Percentiles rank a stretch among this genome's conserved stretches.
phyloP scores from a whole-genome alignment of 2,888 invertebrate genomes.

The Drosophila subquinaria region DNA sequence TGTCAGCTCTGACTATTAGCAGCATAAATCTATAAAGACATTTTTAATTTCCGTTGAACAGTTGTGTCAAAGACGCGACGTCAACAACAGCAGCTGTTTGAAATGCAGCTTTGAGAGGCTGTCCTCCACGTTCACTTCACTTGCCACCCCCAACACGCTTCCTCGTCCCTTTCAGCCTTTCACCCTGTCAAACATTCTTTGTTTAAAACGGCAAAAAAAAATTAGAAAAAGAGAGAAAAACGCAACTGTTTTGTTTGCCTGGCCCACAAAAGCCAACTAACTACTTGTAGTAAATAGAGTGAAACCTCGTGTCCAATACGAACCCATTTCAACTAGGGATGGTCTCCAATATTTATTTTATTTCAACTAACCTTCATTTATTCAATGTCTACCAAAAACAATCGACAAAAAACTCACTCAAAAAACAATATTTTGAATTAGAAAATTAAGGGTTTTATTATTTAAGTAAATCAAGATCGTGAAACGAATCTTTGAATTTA shows the following conservation, averaged over 20 bases:
- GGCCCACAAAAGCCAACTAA: constrained; percentile 28
- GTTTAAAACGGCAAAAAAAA: not conserved
- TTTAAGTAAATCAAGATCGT: too few relatives aligned
- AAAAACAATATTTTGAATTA: too few relatives aligned
- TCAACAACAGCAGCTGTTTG: constrained; percentile 61
- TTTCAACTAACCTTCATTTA: too few relatives aligned
- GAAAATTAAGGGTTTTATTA: too few relatives aligned
- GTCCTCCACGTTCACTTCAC: constrained; percentile 3
- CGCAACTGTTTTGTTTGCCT: constrained; percentile 41
- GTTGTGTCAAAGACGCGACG: constrained; percentile 60
- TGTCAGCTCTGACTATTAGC: constrained; percentile 9
- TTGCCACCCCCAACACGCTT: not conserved
- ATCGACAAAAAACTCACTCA: too few relatives aligned
- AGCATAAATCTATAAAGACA: constrained; percentile 61
- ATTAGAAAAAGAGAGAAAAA: constrained; percentile 11
- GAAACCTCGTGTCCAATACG: not conserved
- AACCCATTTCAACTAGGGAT: too few relatives aligned
- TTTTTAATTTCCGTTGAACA: constrained; percentile 68
- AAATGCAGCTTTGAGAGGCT: constrained; percentile 39
- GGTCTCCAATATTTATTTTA: too few relatives aligned
- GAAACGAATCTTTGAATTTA: too few relatives aligned
- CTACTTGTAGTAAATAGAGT: constrained; percentile 5
- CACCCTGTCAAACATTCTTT: constrained; percentile 2
- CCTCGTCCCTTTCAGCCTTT: not conserved
- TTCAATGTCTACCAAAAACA: too few relatives aligned